Evolutionary conservation across 2,113 vertebrate genomes (phyloP).

Genomic region (Thunnus thynnus): DNA sequence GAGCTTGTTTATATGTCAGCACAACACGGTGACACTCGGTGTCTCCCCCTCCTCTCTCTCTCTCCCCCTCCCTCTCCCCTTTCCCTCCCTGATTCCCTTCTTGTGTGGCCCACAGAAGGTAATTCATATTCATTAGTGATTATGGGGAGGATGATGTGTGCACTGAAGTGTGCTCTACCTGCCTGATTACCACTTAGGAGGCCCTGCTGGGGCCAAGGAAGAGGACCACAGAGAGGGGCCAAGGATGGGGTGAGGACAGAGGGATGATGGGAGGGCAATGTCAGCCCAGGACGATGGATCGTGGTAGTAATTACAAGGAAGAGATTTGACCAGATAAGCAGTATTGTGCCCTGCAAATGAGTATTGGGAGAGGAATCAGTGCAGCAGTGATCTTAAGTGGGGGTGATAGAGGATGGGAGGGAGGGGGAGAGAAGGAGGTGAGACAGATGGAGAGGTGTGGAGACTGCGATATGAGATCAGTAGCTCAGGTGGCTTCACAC

Average conservation of each 20-base stretch:
- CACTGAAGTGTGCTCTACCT: constrained; percentile 84
- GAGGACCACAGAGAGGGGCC: constrained; percentile 46
- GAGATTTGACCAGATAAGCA: constrained; percentile 83
- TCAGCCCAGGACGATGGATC: constrained; percentile 63
- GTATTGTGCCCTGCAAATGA: constrained; percentile 73
- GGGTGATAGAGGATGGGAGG: constrained; percentile 43
- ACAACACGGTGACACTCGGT: constrained; percentile 56
- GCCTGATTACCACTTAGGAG: constrained; percentile 83
- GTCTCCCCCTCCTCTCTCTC: constrained; percentile 2
- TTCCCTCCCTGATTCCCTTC: constrained; percentile 51
- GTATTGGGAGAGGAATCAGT: constrained; percentile 67
- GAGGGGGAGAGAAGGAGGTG: constrained; percentile 15
- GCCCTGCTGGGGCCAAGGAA: constrained; percentile 56
- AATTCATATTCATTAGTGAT: constrained; percentile 87
- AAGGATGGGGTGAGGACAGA: constrained; percentile 60
- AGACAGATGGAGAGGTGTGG: constrained; percentile 68
- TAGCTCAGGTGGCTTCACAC: constrained; percentile 41
- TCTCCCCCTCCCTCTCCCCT: neutral
- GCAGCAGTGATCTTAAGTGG: constrained; percentile 58
- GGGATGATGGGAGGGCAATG: constrained; percentile 49
- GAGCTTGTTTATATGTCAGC: constrained; percentile 77
- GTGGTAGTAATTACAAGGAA: constrained; percentile 76
- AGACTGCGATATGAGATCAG: constrained; percentile 51
- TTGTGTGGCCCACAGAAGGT: constrained; percentile 78
- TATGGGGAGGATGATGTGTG: constrained; percentile 78